A percentile compares a stretch with the other conserved stretches of the same genome.
Conservation (phyloP, 2,888 invertebrate genomes). For the Physocephala rufipes region DNA sequence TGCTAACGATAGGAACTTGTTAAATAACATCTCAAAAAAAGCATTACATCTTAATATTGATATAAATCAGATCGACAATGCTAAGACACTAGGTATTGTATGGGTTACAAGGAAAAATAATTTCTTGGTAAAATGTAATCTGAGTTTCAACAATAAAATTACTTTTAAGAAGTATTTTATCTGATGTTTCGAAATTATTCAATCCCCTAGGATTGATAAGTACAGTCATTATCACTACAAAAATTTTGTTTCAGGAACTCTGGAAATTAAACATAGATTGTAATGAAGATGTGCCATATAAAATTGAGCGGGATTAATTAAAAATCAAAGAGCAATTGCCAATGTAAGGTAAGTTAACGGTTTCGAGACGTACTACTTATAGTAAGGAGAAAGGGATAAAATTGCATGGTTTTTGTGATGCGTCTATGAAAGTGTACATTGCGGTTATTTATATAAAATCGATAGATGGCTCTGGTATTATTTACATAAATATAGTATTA, state of each 20-base stretch:
- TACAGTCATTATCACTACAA: conserved; percentile 26
- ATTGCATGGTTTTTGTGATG: too few species aligned
- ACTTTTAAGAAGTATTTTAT: too few species aligned
- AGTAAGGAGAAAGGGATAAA: too few species aligned
- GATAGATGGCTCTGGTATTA: neutral
- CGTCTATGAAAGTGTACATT: too few species aligned
- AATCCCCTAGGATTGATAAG: conserved; percentile 30
- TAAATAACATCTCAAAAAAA: conserved; percentile 12
- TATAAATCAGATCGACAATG: neutral
- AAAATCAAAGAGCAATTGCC: conserved; percentile 15
- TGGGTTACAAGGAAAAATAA: conserved; percentile 13
- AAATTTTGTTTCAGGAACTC: conserved; percentile 30
- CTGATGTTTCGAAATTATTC: conserved; percentile 18
- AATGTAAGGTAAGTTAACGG: conserved; percentile 7
- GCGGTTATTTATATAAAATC: conserved; percentile 8
- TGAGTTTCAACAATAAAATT: neutral
- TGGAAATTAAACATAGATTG: conserved; percentile 25
- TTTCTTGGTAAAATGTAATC: conserved; percentile 16
- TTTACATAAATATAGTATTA: neutral
- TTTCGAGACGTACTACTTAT: neutral
- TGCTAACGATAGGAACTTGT: neutral
- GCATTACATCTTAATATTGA: conserved; percentile 5
- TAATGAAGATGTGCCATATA: conserved; percentile 2
- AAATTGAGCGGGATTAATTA: neutral
- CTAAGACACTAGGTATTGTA: conserved; percentile 18